Percentiles rank a stretch among this genome's conserved stretches.
phyloP scores from a whole-genome alignment of 2,113 vertebrate genomes.

The Rhagologus leucostigma region DNA sequence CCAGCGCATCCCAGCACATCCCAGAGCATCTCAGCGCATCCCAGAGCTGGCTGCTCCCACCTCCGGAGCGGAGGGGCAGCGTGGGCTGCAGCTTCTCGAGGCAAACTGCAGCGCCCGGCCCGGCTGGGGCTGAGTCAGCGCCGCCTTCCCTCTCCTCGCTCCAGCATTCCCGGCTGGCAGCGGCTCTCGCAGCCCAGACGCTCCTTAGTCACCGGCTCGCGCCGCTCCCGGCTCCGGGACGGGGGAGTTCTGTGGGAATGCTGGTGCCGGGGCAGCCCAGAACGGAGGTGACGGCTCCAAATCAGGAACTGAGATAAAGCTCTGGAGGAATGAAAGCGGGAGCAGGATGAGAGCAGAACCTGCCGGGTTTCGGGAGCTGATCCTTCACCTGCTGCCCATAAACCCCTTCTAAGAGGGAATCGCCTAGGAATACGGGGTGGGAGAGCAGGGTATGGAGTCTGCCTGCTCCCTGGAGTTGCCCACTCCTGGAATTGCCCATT shows the following conservation, averaged over 20 bases:
- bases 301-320: not conserved
- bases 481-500: not conserved
- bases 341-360: not conserved
- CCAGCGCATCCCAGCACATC: not conserved
- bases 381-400: not conserved
- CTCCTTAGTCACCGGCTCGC: not conserved
- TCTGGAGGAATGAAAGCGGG: not conserved
- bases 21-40: not conserved
- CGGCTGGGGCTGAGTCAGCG: not conserved
- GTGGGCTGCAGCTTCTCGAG: not conserved
- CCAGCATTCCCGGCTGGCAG: not conserved
- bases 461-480: not conserved
- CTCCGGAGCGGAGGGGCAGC: not conserved
- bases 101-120: not conserved
- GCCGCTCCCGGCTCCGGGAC: fast-evolving
- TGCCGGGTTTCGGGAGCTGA: not conserved
- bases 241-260: fast-evolving
- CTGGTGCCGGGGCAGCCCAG: not conserved
- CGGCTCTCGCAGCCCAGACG: not conserved
- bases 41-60: not conserved
- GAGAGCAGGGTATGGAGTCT: not conserved
- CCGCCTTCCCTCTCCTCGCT: not conserved
- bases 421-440: fast-evolving
- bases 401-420: not conserved
- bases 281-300: fast-evolving